Base-by-base conservation (phyloP, 2,113 vertebrate species). In the Halcyon senegalensis region DNA sequence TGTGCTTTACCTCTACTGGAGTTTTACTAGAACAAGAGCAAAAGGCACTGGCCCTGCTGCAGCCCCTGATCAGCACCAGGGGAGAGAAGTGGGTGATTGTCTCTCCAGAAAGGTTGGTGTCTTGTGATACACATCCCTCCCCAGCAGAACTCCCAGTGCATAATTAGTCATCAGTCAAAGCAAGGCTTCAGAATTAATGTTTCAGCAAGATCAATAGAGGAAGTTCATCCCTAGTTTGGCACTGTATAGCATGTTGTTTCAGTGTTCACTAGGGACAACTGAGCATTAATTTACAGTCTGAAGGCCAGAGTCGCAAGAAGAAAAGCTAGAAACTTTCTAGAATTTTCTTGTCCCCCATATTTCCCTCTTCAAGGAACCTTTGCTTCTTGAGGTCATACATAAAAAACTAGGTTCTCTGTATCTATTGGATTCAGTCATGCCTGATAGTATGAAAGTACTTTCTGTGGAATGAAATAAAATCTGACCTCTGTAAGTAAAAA, bases 81-180 rank as follows among this genome's bases (percentile, higher is more conserved):
- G 14, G 5, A 41, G 11, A 23, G 13, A 44, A 41, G 8, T 7
- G 14, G 16, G 10, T 4, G 5, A 35, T 37, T 9, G 20, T 10
- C 35, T 56, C 4, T 48, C 7, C 23, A 25, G 8, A 0, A 14
- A 44, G 25, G 3, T 2, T 4, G 3, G 0, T 2, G 12, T 27
- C 14, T 66, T 5, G 3, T 0, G 0, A 55, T 18, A 43, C 4
- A 7, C 2, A 1, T 48, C 20, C 16, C 21, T 30, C 18, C 13
- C n/a, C 50, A 27, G 9, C 6, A 5, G 23, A 31, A 6, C 6
- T 89, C 24, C 37, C 37, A 28, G 53, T 0, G 0, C 3, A 8
- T 10, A 4, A 63, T 50, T 28, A 64, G 43, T 48, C 43, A 15
- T 31, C 6, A 0, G 16, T 55, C 28, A 44, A 59, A 68, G 27